phyloP scores from a whole-genome alignment of 2,888 invertebrate species.

The Papilio gigon region DNA sequence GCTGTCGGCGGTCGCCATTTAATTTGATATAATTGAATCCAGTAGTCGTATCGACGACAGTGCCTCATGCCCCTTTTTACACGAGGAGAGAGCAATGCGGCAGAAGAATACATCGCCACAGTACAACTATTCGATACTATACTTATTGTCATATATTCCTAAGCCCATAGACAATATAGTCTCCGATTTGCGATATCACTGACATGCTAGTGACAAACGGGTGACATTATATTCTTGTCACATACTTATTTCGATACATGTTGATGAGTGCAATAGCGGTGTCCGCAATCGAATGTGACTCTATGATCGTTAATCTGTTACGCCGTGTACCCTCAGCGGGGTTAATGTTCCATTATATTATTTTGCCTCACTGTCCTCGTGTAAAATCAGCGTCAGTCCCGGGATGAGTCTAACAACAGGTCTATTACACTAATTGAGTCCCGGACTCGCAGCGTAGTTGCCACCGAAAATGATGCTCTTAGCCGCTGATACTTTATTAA shows the following conservation, averaged over 20 bases:
- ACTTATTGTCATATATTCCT: no score
- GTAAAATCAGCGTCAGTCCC: neutral
- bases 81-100: neutral
- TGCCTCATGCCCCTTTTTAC: neutral
- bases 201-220: no score
- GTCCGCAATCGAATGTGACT: neutral
- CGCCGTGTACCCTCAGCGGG: no score
- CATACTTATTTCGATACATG: no score
- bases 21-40: constrained; percentile 22
- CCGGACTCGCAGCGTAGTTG: neutral
- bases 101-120: neutral
- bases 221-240: no score
- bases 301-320: no score
- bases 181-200: no score
- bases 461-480: neutral
- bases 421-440: constrained; percentile 16
- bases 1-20: constrained; percentile 20
- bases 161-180: no score
- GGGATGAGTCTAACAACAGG: constrained; percentile 11
- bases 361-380: neutral
- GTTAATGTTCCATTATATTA: no score
- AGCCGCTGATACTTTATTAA: constrained; percentile 15
- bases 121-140: neutral
- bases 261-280: no score
- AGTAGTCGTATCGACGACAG: constrained; percentile 8